Base-by-base conservation (phyloP, 2,797 vertebrate genomes). In the Neomorphus geoffroyi region DNA sequence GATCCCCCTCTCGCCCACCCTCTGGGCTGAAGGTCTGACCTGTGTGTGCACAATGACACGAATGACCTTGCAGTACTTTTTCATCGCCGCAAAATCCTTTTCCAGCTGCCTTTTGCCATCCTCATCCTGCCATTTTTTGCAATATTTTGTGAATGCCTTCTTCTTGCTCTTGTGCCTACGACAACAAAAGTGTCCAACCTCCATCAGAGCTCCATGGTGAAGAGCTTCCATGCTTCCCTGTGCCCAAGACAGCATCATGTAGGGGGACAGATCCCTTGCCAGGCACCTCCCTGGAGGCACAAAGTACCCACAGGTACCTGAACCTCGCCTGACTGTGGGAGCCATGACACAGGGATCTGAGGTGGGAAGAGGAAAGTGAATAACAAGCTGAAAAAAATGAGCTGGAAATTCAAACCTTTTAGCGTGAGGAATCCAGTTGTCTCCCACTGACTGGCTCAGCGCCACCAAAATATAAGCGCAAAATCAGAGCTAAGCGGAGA, bases 101-200 rank as follows among this genome's bases (percentile, higher is more conserved):
- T 99, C 98, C 77, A 99, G 98, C 95, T 99, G 99, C 94, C 97
- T 99, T 93, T 99, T 99, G 94, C 99, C 99, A 0, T 97, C 88
- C 27, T 99, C 97, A 18, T 99, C 98, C 58, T 98, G 98, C 99
- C 99, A 99, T 87, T 99, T 98, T 86, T 98, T 99, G 95, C 98
- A 98, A 97, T 98, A 99, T 92, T 99, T 99, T 84, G 98, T 98
- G 95, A 99, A 99, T 1, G 99, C 98, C 97, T 99, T 99, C 97
- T 99, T 99, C 98, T 99, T 99, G 97, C 99, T 98, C 98, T 98
- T 99, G 97, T 98, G 98, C 99, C 99, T 99, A 51, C 50, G 1
- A 66, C 35, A 1, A 66, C 35, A n/a, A n/a, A 50, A 75, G 50
- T 0, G 24, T 91, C 75, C 26, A 15, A 39, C 28, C 53, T 1